A percentile compares a stretch with the other conserved stretches of the same genome.
Evolutionary conservation across 1,140 invertebrate genomes (phyloP).

Genomic region (Brachionus angularis): DNA sequence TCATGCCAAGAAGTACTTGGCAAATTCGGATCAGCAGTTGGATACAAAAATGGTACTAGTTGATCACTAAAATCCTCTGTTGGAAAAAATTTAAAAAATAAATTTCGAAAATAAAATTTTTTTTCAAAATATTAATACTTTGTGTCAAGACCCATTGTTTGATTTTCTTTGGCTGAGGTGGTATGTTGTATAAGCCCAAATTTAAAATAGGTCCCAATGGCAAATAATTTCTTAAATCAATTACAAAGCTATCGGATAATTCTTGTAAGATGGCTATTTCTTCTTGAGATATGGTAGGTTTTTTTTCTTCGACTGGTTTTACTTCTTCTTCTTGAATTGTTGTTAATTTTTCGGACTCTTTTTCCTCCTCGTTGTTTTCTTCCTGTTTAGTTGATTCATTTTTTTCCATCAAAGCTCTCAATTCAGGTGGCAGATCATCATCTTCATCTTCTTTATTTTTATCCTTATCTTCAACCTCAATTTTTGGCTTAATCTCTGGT

Average conservation of each 20-base stretch:
- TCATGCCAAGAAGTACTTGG: background rate
- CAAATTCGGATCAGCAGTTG: background rate
- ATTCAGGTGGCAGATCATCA: conserved; percentile 11
- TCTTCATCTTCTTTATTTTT: conserved; percentile 46
- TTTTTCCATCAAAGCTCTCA: conserved; percentile 17
- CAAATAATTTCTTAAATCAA: conserved; percentile 53
- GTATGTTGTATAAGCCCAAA: conserved; percentile 54
- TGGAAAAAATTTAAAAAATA: too few species aligned
- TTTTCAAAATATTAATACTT: conserved; percentile 46
- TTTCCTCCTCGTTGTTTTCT: conserved; percentile 4
- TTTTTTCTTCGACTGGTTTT: conserved; percentile 45
- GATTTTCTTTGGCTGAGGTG: conserved; percentile 55
- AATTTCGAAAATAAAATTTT: background rate
- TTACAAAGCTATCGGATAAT: conserved; percentile 52
- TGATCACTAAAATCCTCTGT: conserved; percentile 1
- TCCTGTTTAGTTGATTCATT: background rate
- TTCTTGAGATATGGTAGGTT: conserved; percentile 10
- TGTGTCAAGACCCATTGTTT: conserved; percentile 54
- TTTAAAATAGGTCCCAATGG: conserved; percentile 53
- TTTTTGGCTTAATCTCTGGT: conserved; percentile 44
- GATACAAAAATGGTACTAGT: conserved; percentile 14
- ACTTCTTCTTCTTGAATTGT: conserved; percentile 45
- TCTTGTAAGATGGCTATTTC: conserved; percentile 23
- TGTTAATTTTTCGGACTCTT: background rate
- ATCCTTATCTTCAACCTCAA: conserved; percentile 46